A percentile compares a stretch with the other conserved stretches of the same genome.
phyloP scores from a whole-genome alignment of 2,888 invertebrate species.

The Clostera curtula region DNA sequence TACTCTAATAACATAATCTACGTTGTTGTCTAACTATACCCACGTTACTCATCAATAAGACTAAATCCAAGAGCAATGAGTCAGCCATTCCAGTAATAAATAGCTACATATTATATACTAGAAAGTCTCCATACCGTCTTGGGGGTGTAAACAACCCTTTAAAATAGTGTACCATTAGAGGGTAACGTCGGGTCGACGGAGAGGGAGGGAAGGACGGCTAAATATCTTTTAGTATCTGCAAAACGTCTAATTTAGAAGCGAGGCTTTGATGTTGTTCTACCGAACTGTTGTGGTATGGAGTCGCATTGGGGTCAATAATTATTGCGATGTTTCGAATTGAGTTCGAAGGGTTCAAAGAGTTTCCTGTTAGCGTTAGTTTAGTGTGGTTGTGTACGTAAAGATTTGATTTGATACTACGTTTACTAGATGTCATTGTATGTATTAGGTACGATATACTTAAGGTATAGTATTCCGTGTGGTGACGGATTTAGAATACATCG shows the following conservation, averaged over 20 bases:
- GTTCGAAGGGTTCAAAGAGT: too few species aligned
- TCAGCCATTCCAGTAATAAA: background rate
- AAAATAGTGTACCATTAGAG: constrained; percentile 53
- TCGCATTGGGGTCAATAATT: constrained; percentile 3
- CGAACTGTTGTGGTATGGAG: constrained; percentile 24
- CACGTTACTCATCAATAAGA: too few species aligned
- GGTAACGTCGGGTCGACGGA: constrained; percentile 12
- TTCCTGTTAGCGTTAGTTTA: too few species aligned
- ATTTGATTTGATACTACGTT: too few species aligned
- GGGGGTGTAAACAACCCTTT: constrained; percentile 65
- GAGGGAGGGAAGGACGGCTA: constrained; percentile 35
- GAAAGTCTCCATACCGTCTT: constrained; percentile 23
- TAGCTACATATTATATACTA: too few species aligned
- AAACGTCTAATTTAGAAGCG: constrained; percentile 63
- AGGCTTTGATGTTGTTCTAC: constrained; percentile 53
- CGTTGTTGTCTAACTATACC: too few species aligned
- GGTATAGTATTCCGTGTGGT: too few species aligned
- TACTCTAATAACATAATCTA: too few species aligned
- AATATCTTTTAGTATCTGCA: constrained; percentile 69
- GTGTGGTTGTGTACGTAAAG: too few species aligned
- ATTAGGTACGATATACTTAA: too few species aligned
- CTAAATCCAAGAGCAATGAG: background rate
- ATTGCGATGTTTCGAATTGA: background rate
- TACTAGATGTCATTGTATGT: too few species aligned
- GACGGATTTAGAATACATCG: too few species aligned